Conservation (phyloP, 1,140 invertebrate genomes). For the Leptinotarsa texana region DNA sequence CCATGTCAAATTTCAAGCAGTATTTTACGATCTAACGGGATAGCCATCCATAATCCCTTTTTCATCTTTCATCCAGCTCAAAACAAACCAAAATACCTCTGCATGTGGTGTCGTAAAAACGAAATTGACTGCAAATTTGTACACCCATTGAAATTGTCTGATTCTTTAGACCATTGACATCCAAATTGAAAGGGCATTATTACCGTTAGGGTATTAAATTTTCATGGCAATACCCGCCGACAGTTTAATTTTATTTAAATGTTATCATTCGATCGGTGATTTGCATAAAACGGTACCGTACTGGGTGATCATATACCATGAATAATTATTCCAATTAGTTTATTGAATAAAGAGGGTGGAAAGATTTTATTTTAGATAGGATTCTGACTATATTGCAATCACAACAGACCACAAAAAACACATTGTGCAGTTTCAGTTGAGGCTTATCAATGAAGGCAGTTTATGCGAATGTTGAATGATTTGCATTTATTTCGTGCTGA, state of each 20-base stretch:
- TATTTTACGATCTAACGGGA: neutral
- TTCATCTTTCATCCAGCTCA: neutral
- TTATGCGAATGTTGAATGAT: too few species aligned
- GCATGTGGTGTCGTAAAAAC: neutral
- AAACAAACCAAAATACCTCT: neutral
- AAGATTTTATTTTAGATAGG: neutral
- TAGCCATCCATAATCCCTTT: neutral
- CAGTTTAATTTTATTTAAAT: constrained; percentile 9
- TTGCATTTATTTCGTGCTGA: too few species aligned
- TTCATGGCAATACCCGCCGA: neutral
- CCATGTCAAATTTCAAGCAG: neutral
- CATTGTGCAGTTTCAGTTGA: neutral
- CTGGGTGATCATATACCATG: neutral
- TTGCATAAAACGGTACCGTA: constrained; percentile 8
- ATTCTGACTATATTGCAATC: neutral
- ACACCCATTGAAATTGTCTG: neutral
- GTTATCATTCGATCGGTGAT: constrained; percentile 8
- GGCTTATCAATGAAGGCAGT: too few species aligned
- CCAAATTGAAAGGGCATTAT: neutral
- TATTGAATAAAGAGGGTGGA: neutral
- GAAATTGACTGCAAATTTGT: neutral
- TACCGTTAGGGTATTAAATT: neutral
- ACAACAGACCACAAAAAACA: neutral
- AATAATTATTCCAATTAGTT: constrained; percentile 4
- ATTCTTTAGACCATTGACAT: neutral